Evolutionary conservation across 2,113 vertebrate genomes (phyloP).

Genomic region (Donacobius atricapilla): DNA sequence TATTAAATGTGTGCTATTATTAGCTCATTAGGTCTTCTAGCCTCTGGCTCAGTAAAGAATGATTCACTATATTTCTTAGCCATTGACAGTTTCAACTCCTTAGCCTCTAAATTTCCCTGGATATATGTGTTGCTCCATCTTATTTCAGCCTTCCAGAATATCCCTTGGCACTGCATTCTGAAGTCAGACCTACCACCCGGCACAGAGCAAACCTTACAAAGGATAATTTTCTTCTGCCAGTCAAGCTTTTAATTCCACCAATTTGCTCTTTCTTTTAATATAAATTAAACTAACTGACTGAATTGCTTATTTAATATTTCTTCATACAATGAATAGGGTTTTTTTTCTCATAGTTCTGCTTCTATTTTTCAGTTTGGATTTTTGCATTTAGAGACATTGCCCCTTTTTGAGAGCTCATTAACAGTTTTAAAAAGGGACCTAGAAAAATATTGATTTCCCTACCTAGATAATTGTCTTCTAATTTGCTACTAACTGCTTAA

Average conservation of each 20-base stretch:
- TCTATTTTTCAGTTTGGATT: not conserved
- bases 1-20: conserved; percentile 25
- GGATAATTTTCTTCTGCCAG: not conserved
- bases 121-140: conserved; percentile 4
- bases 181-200: not conserved
- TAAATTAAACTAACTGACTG: not conserved
- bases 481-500: not conserved
- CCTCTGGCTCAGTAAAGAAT: conserved; percentile 40
- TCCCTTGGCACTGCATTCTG: not conserved
- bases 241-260: not conserved
- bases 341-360: not conserved
- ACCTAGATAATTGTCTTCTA: not conserved
- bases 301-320: not conserved
- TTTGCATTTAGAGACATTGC: not conserved
- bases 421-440: not conserved
- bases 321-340: not conserved
- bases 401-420: not conserved
- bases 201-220: not conserved
- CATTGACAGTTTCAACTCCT: conserved; percentile 47
- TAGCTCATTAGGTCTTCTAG: conserved; percentile 47
- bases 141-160: conserved; percentile 8
- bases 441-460: not conserved
- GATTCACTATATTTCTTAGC: conserved; percentile 43
- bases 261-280: not conserved
- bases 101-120: conserved; percentile 51